Percentiles rank a stretch among this genome's conserved stretches.
phyloP scores from a whole-genome alignment of 1,140 invertebrate genomes.

The Homarus americanus region DNA sequence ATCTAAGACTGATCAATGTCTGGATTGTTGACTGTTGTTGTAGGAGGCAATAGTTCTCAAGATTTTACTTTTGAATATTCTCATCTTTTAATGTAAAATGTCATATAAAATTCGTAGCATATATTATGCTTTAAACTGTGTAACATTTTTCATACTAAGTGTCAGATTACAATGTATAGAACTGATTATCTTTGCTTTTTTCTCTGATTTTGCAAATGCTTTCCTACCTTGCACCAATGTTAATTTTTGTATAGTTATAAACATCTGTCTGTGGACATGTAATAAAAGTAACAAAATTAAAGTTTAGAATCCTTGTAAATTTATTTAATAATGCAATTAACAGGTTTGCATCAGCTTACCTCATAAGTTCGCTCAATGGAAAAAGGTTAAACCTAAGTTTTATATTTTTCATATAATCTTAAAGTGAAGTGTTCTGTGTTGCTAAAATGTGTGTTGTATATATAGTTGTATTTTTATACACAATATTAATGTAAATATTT shows the following conservation, averaged over 20 bases:
- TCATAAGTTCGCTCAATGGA: not conserved
- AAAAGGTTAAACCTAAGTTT: not conserved
- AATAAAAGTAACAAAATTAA: not conserved
- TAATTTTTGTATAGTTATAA: not conserved
- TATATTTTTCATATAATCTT: not conserved
- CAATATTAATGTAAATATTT: not conserved
- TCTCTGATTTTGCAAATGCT: too few relatives aligned
- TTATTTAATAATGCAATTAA: not conserved
- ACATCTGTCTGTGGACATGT: not conserved
- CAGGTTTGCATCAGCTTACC: not conserved
- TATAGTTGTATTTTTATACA: not conserved
- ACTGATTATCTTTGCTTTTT: not conserved
- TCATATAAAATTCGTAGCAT: not conserved
- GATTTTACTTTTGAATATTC: not conserved
- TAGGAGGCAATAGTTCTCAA: not conserved
- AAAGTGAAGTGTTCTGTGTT: not conserved
- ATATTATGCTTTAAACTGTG: not conserved
- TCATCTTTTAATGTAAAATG: not conserved
- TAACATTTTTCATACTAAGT: not conserved
- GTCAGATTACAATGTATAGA: not conserved
- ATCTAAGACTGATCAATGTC: not conserved
- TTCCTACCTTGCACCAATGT: too few relatives aligned
- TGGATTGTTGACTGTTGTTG: not conserved
- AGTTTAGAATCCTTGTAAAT: not conserved
- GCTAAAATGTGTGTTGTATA: not conserved